Conservation (phyloP, 2,797 vertebrate genomes). For the Carcharodon carcharias region DNA sequence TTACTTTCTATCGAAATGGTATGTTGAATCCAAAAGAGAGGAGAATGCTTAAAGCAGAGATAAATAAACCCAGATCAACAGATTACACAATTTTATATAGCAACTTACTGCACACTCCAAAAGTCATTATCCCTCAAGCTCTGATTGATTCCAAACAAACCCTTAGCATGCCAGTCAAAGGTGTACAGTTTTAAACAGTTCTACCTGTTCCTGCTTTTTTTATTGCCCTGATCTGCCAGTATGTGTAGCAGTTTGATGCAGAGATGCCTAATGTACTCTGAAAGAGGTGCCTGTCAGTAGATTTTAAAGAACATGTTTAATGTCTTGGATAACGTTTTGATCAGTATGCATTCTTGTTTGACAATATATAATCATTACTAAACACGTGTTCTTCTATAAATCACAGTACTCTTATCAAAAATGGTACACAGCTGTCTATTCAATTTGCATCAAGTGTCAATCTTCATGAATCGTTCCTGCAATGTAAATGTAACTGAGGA, state of each 20-base stretch:
- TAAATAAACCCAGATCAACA: neutral
- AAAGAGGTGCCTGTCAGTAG: neutral
- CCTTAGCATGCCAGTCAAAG: neutral
- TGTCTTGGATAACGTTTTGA: constrained; percentile 4
- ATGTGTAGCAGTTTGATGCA: neutral
- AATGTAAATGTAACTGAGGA: constrained; percentile 11
- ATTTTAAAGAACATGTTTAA: neutral
- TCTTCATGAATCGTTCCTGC: neutral
- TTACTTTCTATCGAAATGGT: neutral
- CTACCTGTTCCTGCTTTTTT: neutral
- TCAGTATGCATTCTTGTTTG: neutral
- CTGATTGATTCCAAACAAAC: neutral
- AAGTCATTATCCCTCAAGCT: neutral
- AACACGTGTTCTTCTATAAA: neutral
- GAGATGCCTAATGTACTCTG: neutral
- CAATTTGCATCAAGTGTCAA: neutral
- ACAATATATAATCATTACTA: neutral
- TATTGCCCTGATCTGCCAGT: neutral
- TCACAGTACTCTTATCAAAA: neutral
- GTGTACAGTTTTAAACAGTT: neutral
- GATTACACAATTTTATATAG: neutral
- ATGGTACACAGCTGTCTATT: neutral
- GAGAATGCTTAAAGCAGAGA: neutral
- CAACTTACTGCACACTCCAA: neutral
- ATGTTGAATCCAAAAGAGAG: neutral